These are phyloP conservation scores for Brachionus paranguensis DNA, from an alignment of 1,140 invertebrate species.

Conservation along the genomic window DNA sequence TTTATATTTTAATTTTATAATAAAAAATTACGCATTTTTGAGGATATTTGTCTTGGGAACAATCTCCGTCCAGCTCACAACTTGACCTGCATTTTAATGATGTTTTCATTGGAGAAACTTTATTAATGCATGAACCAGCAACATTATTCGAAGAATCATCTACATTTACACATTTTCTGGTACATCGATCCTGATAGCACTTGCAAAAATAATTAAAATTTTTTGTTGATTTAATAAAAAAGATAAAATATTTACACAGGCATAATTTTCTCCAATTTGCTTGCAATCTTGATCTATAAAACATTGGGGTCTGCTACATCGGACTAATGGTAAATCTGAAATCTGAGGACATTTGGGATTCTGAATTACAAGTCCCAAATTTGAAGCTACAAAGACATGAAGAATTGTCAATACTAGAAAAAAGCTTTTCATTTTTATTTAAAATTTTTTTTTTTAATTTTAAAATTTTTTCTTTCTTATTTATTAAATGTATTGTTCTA, in stretches of 20 bases:
- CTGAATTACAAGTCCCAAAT: neutral
- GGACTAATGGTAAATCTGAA: neutral
- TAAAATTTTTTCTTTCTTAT: no score
- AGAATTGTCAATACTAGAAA: neutral
- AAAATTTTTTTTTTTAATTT: neutral
- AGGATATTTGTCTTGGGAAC: neutral
- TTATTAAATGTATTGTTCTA: no score
- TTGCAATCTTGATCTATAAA: neutral
- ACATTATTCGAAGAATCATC: neutral
- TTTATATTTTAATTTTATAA: neutral
- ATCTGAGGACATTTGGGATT: neutral
- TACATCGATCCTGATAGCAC: neutral
- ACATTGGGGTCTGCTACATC: neutral
- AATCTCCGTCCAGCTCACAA: neutral
- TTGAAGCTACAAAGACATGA: neutral
- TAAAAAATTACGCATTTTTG: neutral
- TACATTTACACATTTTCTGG: neutral
- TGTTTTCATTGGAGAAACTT: neutral
- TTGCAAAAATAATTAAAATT: neutral
- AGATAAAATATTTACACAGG: neutral
- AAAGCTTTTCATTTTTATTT: neutral
- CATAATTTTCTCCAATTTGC: neutral
- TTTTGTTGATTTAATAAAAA: neutral
- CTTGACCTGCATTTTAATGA: neutral
- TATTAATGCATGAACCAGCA: neutral